Evolutionary conservation across 2,888 invertebrate genomes (phyloP), one percentile per base, ranked within the genome.

Genomic region (Phortica okadai): DNA sequence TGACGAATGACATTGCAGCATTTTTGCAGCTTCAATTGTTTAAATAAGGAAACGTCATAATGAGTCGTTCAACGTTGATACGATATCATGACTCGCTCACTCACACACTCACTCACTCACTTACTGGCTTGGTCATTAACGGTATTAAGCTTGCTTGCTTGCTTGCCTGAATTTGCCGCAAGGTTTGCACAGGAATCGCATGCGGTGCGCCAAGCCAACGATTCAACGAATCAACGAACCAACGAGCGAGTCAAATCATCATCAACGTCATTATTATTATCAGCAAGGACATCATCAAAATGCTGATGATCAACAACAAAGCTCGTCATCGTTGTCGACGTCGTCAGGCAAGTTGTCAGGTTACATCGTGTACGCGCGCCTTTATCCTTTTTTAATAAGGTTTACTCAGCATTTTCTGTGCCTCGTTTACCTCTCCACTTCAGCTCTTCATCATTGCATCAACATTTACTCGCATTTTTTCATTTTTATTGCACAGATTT

Each of bases 331-430:
- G 16, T 56, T 7, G n/a, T 16, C 33, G n/a, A 7, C 33, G 42
- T 66, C 66, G 42, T 66, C 66, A 66, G 66, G 66, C 66, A 42
- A 42, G 70, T 72, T 72, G 70, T 72, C 70, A 72, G 70, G 54
- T 72, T 72, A 56, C 33, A 33, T 72, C 16, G 59, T 21, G 59
- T 56, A n/a, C 86, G 82, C 82, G 80, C 75, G 79, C 83, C 84
- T 84, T 85, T 85, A 85, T 85, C 88, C 85, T 88, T 85, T 87
- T 85, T 85, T 85, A 85, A 85, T 85, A 85, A 85, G 85, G 85
- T 85, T 85, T 88, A 88, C 85, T 85, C 85, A 87, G 85, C 85
- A 88, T 79, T 86, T 85, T 83, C 54, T 72, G 70, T 21, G 54
- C 25, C 54, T 62, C 62, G 16, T 11, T 56, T 56, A 16, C 56